Base-by-base conservation (phyloP, 1,140 invertebrate species). In the Atta cephalotes region DNA sequence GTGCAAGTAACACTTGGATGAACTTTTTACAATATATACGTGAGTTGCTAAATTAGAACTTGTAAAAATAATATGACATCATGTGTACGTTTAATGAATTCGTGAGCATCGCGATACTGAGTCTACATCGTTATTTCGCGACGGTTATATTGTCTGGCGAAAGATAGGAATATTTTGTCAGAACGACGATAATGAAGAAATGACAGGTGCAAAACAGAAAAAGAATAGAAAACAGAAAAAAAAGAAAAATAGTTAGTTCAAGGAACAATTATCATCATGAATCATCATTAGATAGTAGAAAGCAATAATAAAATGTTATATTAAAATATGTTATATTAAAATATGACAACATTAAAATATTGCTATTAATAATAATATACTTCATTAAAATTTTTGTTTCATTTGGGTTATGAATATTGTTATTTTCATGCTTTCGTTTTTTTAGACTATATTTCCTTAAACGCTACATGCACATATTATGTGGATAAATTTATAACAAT, bases 21-120 rank as follows among this genome's bases (percentile, higher is more conserved):
- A 45, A 74, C n/a, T 82, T 82, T 56, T 56, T 49, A 70, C 70
- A 76, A 84, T 84, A 84, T 76, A 84, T 84, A 53, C 80, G 80
- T 28, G 45, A 25, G 70, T 25, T 31, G 39, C 71, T 82, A 82
- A 82, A 56, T 74, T 56, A 25, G 53, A 18, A 53, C 18, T n/a
- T 62, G 35, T 76, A 71, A 84, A 84, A 74, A 45, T 84, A 76
- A 84, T 25, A 5, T 39, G 39, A 21, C 18, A 14, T 82, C 70
- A 74, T 70, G 68, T 39, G 39, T 31, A n/a, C 62, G 49, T 68
- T 74, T 74, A 62, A 62, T 25, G 31, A 81, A 80, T 80, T 45
- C 51, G 79, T 31, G 65, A 58, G 49, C 51, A 45, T 81, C 21
- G 49, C 25, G 66, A 58, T 72, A 72, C n/a, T 10, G 25, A 7